These are phyloP conservation scores for Athene cunicularia DNA, from an alignment of 2,113 vertebrate genomes.

Conservation along the genomic window DNA sequence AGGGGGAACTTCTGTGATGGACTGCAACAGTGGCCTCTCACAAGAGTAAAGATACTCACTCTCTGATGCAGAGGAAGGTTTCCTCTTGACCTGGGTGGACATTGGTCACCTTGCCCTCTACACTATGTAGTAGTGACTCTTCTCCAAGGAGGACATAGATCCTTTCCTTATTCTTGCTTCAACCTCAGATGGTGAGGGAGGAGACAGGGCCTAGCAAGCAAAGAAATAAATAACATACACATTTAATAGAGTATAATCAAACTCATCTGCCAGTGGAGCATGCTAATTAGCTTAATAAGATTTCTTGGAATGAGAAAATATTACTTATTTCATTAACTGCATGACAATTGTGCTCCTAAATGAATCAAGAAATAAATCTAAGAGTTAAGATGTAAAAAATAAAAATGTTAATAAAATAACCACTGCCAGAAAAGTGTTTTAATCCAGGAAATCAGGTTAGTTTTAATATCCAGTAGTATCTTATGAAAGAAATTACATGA, in stretches of 20 bases:
- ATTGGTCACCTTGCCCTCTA: too few species aligned
- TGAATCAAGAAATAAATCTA: conserved; percentile 3
- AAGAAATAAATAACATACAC: background rate
- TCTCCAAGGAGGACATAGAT: background rate
- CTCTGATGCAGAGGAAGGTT: background rate
- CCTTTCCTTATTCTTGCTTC: background rate
- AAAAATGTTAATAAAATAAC: background rate
- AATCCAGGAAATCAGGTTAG: background rate
- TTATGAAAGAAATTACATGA: background rate
- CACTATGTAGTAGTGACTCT: background rate
- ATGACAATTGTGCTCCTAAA: conserved; percentile 12
- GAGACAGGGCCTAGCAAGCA: background rate
- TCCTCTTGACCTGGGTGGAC: background rate
- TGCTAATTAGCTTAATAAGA: conserved; percentile 55
- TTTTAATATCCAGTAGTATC: background rate
- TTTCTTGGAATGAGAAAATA: conserved; percentile 65
- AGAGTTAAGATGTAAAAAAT: background rate
- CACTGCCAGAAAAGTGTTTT: background rate
- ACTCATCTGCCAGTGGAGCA: conserved; percentile 22
- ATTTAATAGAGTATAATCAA: background rate
- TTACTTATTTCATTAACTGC: conserved; percentile 66
- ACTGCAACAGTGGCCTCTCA: background rate
- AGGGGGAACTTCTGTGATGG: background rate
- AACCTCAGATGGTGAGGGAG: background rate
- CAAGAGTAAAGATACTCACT: background rate